Base-by-base conservation (phyloP, 2,113 vertebrate genomes). In the Triplophysa dalaica region DNA sequence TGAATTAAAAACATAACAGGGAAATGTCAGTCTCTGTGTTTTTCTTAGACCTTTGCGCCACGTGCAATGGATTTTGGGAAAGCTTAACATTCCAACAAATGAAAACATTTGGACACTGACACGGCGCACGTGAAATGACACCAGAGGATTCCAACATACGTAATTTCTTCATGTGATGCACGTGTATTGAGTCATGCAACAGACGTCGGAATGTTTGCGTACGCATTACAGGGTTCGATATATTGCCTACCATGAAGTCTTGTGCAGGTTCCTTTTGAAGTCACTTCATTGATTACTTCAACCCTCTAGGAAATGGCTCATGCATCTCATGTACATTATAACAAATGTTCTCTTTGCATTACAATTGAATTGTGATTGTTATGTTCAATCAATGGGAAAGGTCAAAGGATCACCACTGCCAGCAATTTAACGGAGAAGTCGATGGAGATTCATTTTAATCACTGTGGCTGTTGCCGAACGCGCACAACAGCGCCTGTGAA, bases 341-440 rank as follows among this genome's bases (percentile, higher is more conserved):
- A 98, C 95, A 98, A 98, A 98, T 98, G 97, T 97, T 93, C 96
- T 94, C 95, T 96, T 97, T 98, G 96, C 96, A 98, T 98, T 98
- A 96, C 96, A 98, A 98, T 98, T 97, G 96, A 98, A 99, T 96
- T 97, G 95, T 97, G 97, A 98, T 97, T 98, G 96, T 99, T 98
- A 96, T 98, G 96, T 98, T 97, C 96, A 96, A 98, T 99, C 97
- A 98, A 99, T 98, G 94, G 93, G 93, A 99, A 98, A 98, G 97
- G 97, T 98, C 97, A 97, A 94, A 93, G 94, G 95, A 96, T 95
- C 94, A 94, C 91, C 94, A 94, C 94, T 96, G 95, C 95, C 96
- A 97, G 95, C 93, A 94, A 96, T 99, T 99, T 99, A 99, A 98
- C 98, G 95, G 97, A 97, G 95, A 98, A 98, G 97, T 99, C 96